Percentiles rank a stretch among this genome's conserved stretches.
Evolutionary conservation across 2,113 vertebrate genomes (phyloP).

Genomic region (Tringa solitaria): DNA sequence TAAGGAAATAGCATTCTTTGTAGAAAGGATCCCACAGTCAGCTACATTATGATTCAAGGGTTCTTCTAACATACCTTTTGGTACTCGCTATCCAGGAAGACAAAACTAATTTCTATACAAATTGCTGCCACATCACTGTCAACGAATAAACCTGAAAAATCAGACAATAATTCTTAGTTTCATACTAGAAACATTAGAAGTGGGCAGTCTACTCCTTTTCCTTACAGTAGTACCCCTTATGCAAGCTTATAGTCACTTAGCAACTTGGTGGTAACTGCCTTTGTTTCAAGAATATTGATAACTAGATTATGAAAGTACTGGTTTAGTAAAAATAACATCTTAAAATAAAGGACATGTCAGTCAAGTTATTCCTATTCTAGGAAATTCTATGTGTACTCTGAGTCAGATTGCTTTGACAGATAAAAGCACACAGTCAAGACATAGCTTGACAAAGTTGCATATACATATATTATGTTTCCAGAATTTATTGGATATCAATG

Average conservation of each 20-base stretch:
- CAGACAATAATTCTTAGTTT: neutral
- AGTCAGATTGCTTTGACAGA: constrained; percentile 43
- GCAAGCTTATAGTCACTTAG: neutral
- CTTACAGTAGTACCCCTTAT: neutral
- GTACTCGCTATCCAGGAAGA: neutral
- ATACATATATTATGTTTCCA: neutral
- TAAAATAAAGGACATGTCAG: constrained; percentile 27
- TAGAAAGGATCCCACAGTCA: neutral
- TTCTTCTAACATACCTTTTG: neutral
- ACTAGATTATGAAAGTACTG: constrained; percentile 8
- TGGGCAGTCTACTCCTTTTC: neutral
- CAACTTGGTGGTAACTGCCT: neutral
- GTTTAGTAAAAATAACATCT: constrained; percentile 33
- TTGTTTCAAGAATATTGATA: constrained; percentile 27
- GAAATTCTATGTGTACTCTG: constrained; percentile 16
- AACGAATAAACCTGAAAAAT: neutral
- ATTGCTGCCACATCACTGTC: neutral
- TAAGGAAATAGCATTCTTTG: neutral
- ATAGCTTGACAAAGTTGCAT: neutral
- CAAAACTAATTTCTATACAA: neutral
- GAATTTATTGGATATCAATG: neutral
- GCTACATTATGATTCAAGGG: neutral
- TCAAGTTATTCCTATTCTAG: constrained; percentile 38
- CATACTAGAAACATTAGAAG: neutral
- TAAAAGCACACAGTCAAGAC: neutral